Conservation (phyloP, 2,797 vertebrate genomes). For the Sphaeramia orbicularis region DNA sequence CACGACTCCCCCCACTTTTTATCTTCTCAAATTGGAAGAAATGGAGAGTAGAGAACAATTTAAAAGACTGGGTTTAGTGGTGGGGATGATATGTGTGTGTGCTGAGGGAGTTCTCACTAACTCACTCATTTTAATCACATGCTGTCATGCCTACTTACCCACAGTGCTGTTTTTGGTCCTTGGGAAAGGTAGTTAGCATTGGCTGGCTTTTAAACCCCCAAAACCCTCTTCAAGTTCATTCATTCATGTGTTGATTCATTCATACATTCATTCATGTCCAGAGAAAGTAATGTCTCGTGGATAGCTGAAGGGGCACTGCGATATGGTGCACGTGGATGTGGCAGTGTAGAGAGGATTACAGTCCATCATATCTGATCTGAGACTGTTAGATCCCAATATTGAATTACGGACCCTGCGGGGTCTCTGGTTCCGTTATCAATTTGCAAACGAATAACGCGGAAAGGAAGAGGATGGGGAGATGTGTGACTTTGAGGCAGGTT, state of each 20-base stretch:
- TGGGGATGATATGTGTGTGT: constrained; percentile 14
- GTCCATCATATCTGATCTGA: constrained; percentile 85
- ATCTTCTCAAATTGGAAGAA: constrained; percentile 52
- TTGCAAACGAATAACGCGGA: constrained; percentile 75
- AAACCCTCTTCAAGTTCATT: constrained; percentile 19
- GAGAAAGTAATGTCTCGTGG: constrained; percentile 43
- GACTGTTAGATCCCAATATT: constrained; percentile 84
- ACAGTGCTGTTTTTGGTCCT: constrained; percentile 34
- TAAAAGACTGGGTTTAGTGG: constrained; percentile 38
- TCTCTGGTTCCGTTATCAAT: constrained; percentile 82
- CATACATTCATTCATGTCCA: constrained; percentile 35
- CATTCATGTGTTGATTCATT: constrained; percentile 23
- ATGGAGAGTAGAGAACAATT: constrained; percentile 43
- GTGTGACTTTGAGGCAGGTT: constrained; percentile 53
- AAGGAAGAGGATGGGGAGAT: constrained; percentile 16
- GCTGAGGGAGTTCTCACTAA: constrained; percentile 39
- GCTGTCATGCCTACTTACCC: constrained; percentile 60
- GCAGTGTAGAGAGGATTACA: constrained; percentile 80
- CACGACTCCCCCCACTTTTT: constrained; percentile 38
- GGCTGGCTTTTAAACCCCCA: constrained; percentile 35
- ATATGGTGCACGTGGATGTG: constrained; percentile 70
- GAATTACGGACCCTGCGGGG: constrained; percentile 79
- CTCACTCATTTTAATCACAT: constrained; percentile 67
- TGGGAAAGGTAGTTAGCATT: constrained; percentile 21
- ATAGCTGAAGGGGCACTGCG: constrained; percentile 65